These are phyloP conservation scores for Tigriopus japonicus DNA, from an alignment of 1,140 invertebrate genomes.

Conservation along the genomic window DNA sequence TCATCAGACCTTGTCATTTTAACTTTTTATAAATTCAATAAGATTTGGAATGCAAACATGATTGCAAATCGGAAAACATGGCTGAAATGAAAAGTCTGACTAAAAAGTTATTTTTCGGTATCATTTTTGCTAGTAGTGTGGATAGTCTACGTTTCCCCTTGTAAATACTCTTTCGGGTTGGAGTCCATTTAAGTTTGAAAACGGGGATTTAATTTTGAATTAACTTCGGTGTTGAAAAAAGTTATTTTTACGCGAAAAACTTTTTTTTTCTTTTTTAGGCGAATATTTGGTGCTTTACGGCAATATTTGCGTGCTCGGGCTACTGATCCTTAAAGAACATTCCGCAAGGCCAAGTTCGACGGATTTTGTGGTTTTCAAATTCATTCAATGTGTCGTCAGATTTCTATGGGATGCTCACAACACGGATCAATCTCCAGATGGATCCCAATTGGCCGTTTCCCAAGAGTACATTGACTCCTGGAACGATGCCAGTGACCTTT, in stretches of 20 bases:
- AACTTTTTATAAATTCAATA: too few species aligned
- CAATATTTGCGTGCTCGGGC: conserved; percentile 57
- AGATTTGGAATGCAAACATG: too few species aligned
- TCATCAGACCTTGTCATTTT: too few species aligned
- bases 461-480: conserved; percentile 66
- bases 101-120: too few species aligned
- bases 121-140: too few species aligned
- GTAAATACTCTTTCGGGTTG: too few species aligned
- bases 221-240: too few species aligned
- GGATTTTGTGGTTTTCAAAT: conserved; percentile 52
- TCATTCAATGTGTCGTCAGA: conserved; percentile 63
- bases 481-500: conserved; percentile 70
- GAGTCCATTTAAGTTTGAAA: too few species aligned
- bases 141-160: too few species aligned
- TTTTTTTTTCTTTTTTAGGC: neutral
- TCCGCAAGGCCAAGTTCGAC: conserved; percentile 53
- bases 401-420: conserved; percentile 82
- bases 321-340: conserved; percentile 63
- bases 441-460: conserved; percentile 53
- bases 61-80: too few species aligned
- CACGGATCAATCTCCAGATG: conserved; percentile 56
- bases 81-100: too few species aligned
- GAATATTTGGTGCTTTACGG: conserved; percentile 65
- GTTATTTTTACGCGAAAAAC: neutral
- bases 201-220: too few species aligned